phyloP scores from a whole-genome alignment of 2,797 vertebrate genomes.

The Betta splendens region DNA sequence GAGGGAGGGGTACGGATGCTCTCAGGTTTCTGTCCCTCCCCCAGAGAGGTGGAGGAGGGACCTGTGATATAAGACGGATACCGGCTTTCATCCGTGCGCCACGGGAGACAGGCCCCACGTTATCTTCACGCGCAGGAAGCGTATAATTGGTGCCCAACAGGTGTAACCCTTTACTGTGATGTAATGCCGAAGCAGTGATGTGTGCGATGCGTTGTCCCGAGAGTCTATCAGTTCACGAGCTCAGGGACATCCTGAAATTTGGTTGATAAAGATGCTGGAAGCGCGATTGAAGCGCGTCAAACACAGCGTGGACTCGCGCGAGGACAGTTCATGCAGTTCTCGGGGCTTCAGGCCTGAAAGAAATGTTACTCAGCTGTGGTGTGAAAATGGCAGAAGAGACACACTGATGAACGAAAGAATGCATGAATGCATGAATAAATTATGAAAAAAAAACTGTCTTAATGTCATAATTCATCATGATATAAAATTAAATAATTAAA shows the following conservation, averaged over 20 bases:
- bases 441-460: too few relatives aligned
- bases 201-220: not conserved
- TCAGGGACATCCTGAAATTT: conserved; percentile 16
- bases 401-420: conserved; percentile 10
- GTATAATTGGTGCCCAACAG: conserved; percentile 21
- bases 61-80: conserved; percentile 65
- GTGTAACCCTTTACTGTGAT: not conserved
- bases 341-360: not conserved
- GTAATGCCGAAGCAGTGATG: not conserved
- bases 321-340: not conserved
- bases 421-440: too few relatives aligned
- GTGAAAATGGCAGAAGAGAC: not conserved
- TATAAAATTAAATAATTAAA: too few relatives aligned
- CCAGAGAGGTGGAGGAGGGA: conserved; percentile 53
- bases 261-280: not conserved
- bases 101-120: conserved; percentile 19
- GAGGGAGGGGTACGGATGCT: conserved; percentile 67
- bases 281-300: not conserved
- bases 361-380: not conserved
- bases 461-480: too few relatives aligned
- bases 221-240: conserved; percentile 7
- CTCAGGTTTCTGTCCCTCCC: conserved; percentile 80
- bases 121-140: conserved; percentile 22
- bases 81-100: conserved; percentile 37
- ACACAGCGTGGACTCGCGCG: not conserved